phyloP scores from a whole-genome alignment of 2,888 invertebrate genomes.

The Dolichomitus sp. region DNA sequence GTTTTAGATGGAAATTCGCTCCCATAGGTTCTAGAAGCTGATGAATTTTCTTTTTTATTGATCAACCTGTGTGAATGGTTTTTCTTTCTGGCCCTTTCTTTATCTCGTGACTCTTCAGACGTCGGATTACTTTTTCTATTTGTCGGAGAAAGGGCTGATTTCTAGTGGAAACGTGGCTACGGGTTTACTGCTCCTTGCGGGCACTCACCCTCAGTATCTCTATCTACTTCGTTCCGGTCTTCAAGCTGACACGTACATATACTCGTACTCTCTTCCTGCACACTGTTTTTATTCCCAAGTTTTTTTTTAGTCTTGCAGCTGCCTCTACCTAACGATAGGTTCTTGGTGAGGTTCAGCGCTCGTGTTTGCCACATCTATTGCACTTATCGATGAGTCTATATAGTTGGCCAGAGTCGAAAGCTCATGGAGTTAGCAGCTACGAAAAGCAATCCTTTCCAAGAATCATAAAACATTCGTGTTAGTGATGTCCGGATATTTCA shows the following conservation, averaged over 20 bases:
- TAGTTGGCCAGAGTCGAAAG: not conserved
- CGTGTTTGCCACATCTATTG: conserved; percentile 23
- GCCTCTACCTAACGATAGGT: not conserved
- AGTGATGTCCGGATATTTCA: not conserved
- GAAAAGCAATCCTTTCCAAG: conserved; percentile 5
- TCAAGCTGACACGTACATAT: conserved; percentile 43
- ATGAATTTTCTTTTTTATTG: not conserved
- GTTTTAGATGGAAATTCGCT: not conserved
- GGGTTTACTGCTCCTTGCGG: conserved; percentile 54
- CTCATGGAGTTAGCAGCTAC: not conserved
- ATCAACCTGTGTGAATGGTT: not conserved
- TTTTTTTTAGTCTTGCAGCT: not conserved
- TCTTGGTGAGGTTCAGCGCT: not conserved
- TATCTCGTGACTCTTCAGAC: conserved; percentile 10
- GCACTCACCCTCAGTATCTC: conserved; percentile 22
- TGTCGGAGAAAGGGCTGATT: conserved; percentile 32
- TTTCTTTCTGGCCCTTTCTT: conserved; percentile 12
- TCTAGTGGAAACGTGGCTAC: conserved; percentile 22
- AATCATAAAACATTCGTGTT: not conserved
- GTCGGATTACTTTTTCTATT: conserved; percentile 36
- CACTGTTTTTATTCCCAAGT: not conserved
- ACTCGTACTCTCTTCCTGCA: conserved; percentile 19
- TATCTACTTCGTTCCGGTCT: conserved; percentile 30
- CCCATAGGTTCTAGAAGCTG: not conserved
- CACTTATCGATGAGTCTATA: conserved; percentile 21